These are phyloP conservation scores for Tympanuchus pallidicinctus DNA, from an alignment of 2,113 vertebrate genomes.

Conservation along the genomic window DNA sequence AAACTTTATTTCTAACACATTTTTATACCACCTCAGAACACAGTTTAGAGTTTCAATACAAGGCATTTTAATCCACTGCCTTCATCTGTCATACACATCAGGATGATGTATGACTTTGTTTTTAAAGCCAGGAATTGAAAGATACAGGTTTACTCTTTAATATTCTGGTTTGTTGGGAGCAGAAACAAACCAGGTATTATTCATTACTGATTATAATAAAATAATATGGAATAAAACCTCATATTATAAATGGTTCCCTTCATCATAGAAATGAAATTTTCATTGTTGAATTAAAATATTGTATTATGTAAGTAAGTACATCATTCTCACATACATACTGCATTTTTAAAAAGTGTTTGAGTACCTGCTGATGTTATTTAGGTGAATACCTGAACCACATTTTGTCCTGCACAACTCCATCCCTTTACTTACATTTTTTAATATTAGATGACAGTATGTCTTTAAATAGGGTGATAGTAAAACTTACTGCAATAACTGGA, in stretches of 20 bases:
- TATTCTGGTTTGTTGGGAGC: background rate
- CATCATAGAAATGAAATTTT: background rate
- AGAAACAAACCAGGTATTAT: background rate
- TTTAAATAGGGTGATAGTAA: background rate
- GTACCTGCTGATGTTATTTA: background rate
- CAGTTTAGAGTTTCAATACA: background rate
- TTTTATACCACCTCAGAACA: background rate
- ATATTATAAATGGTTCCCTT: background rate
- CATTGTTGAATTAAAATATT: background rate
- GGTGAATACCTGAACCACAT: background rate
- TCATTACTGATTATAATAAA: slow-evolving; percentile 3
- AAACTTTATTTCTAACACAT: background rate
- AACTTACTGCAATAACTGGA: background rate
- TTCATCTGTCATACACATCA: background rate
- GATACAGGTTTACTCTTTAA: background rate
- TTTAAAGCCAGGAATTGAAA: background rate
- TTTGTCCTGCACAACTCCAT: background rate
- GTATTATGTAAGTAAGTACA: background rate
- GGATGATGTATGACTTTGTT: background rate
- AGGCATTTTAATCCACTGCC: background rate
- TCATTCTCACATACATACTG: background rate
- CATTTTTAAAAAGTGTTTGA: background rate
- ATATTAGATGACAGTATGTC: background rate
- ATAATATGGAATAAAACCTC: background rate
- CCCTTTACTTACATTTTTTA: background rate